Evolutionary conservation across 2,113 vertebrate species (phyloP).

Genomic region (Lanius ludovicianus): DNA sequence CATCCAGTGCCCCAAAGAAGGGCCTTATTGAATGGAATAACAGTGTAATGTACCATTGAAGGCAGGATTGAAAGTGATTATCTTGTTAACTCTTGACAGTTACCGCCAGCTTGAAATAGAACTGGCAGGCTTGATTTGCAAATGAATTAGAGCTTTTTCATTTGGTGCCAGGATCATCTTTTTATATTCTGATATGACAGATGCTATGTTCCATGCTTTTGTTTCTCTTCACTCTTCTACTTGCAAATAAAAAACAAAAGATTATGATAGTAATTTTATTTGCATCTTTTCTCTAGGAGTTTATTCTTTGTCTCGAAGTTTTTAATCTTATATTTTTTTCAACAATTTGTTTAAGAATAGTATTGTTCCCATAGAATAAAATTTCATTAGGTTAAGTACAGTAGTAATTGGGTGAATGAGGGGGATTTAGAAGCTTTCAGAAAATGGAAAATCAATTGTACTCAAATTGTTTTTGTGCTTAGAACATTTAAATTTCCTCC

Average conservation of each 20-base stretch:
- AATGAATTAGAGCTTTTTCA: slow-evolving; percentile 97
- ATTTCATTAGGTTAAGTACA: slow-evolving; percentile 84
- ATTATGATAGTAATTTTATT: slow-evolving; percentile 88
- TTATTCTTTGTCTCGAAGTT: slow-evolving; percentile 87
- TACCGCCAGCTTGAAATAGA: slow-evolving; percentile 95
- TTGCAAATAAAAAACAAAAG: slow-evolving; percentile 88
- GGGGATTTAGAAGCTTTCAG: slow-evolving; percentile 77
- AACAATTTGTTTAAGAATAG: slow-evolving; percentile 74
- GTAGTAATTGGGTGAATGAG: slow-evolving; percentile 70
- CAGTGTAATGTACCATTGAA: slow-evolving; percentile 94
- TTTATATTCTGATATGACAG: slow-evolving; percentile 99
- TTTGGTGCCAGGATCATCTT: slow-evolving; percentile 97
- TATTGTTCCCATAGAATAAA: slow-evolving; percentile 83
- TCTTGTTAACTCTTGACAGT: slow-evolving; percentile 99
- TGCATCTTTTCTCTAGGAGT: slow-evolving; percentile 82
- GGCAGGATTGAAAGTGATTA: slow-evolving; percentile 99
- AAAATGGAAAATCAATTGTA: slow-evolving; percentile 81
- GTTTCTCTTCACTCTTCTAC: slow-evolving; percentile 86
- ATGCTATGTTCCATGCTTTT: slow-evolving; percentile 92
- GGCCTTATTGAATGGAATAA: slow-evolving; percentile 89
- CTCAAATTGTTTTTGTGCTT: slow-evolving; percentile 49
- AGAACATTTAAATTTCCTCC: slow-evolving; percentile 5
- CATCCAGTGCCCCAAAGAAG: slow-evolving; percentile 88
- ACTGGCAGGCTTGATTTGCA: slow-evolving; percentile 98
- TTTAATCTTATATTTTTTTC: slow-evolving; percentile 83